phyloP scores from a whole-genome alignment of 2,113 vertebrate species.

The Galemys pyrenaicus region DNA sequence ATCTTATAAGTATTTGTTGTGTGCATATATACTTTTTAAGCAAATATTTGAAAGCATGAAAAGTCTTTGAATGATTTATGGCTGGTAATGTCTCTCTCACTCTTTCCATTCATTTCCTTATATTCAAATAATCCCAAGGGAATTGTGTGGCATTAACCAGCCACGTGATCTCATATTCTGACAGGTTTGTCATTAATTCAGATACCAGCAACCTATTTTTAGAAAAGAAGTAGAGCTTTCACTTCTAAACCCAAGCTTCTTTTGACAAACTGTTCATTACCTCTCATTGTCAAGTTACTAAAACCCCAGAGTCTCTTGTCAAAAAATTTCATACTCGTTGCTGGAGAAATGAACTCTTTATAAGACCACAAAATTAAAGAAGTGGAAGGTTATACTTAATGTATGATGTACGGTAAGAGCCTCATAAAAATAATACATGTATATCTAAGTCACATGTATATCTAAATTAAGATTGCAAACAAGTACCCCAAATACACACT shows the following conservation, averaged over 20 bases:
- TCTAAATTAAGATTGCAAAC: background rate
- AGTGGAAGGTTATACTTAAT: background rate
- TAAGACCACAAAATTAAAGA: background rate
- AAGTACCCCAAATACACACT: background rate
- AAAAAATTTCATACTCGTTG: background rate
- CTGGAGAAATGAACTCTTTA: background rate
- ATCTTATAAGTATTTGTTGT: conserved; percentile 72
- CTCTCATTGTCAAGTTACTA: background rate
- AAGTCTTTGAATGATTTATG: conserved; percentile 72
- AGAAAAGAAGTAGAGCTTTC: background rate
- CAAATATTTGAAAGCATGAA: conserved; percentile 66
- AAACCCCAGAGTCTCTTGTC: background rate
- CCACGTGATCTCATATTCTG: conserved; percentile 61
- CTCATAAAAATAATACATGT: background rate
- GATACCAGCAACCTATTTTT: conserved; percentile 44
- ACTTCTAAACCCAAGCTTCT: conserved; percentile 11
- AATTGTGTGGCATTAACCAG: conserved; percentile 50
- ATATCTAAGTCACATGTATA: background rate
- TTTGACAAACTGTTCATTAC: background rate
- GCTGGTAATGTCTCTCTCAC: conserved; percentile 69
- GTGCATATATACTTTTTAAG: background rate
- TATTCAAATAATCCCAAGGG: conserved; percentile 67
- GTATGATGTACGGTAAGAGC: background rate
- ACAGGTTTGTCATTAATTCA: conserved; percentile 64
- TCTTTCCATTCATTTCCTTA: conserved; percentile 51